Percentiles rank a stretch among this genome's conserved stretches.
These are phyloP conservation scores for Etheostoma spectabile DNA, from an alignment of 2,113 vertebrate genomes.

Conservation along the genomic window DNA sequence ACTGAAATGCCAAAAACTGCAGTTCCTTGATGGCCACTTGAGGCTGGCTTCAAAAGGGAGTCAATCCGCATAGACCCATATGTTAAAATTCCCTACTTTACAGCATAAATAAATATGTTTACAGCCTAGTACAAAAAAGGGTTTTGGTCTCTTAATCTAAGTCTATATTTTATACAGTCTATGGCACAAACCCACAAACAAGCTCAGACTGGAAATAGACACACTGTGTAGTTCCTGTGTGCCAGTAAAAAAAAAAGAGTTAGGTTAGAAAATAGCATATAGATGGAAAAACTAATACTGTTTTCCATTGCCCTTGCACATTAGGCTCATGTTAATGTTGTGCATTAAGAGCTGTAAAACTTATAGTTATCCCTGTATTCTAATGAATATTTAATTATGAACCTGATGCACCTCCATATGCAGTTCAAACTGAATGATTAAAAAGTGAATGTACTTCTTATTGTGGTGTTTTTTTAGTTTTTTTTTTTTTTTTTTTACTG, in stretches of 20 bases:
- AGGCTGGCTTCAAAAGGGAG: too few species aligned
- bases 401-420: slow-evolving; percentile 44
- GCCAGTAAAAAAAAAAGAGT: background rate
- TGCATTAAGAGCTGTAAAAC: slow-evolving; percentile 51
- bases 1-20: too few species aligned
- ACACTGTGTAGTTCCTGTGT: slow-evolving; percentile 2
- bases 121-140: too few species aligned
- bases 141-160: too few species aligned
- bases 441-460: slow-evolving; percentile 46
- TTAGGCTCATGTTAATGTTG: slow-evolving; percentile 39
- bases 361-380: slow-evolving; percentile 42
- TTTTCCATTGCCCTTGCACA: slow-evolving; percentile 37
- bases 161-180: too few species aligned
- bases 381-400: slow-evolving; percentile 63
- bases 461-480: slow-evolving; percentile 34
- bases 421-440: slow-evolving; percentile 43
- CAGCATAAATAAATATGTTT: too few species aligned
- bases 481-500: background rate
- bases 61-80: too few species aligned
- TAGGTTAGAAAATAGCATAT: slow-evolving; percentile 6
- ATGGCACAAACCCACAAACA: background rate
- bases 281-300: slow-evolving; percentile 20
- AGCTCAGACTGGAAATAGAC: background rate
- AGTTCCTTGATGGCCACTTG: too few species aligned
- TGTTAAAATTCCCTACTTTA: too few species aligned